Evolutionary conservation across 2,113 vertebrate species (phyloP).

Genomic region (Puma concolor): DNA sequence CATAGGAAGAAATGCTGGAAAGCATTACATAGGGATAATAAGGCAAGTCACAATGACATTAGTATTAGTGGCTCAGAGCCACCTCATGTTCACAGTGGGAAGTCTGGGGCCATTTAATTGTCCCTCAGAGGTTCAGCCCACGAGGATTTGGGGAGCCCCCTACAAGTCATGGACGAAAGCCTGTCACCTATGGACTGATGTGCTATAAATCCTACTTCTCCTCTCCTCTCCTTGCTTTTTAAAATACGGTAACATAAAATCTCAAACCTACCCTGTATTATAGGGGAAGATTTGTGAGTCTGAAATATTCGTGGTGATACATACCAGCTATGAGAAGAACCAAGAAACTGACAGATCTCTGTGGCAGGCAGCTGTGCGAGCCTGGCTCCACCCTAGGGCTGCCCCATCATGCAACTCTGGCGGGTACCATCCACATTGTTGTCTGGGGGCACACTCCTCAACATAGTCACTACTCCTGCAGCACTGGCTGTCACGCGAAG

Average conservation of each 20-base stretch:
- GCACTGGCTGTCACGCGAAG: not conserved
- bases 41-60: not conserved
- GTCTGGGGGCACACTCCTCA: too few relatives aligned
- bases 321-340: fast-evolving
- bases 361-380: not conserved
- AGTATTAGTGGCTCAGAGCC: not conserved
- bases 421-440: fast-evolving
- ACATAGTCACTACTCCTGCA: not conserved
- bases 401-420: not conserved
- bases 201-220: not conserved
- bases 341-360: not conserved
- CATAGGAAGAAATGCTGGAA: not conserved
- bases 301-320: not conserved
- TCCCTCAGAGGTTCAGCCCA: not conserved
- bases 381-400: not conserved
- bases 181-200: too few relatives aligned
- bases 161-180: not conserved
- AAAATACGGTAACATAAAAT: not conserved
- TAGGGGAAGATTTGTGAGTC: not conserved
- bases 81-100: not conserved
- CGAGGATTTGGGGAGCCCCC: not conserved
- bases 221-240: not conserved
- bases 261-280: not conserved
- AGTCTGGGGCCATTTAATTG: not conserved
- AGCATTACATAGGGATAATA: not conserved